These are phyloP conservation scores for Heliconius hortense DNA, from an alignment of 2,888 invertebrate genomes.

Conservation along the genomic window DNA sequence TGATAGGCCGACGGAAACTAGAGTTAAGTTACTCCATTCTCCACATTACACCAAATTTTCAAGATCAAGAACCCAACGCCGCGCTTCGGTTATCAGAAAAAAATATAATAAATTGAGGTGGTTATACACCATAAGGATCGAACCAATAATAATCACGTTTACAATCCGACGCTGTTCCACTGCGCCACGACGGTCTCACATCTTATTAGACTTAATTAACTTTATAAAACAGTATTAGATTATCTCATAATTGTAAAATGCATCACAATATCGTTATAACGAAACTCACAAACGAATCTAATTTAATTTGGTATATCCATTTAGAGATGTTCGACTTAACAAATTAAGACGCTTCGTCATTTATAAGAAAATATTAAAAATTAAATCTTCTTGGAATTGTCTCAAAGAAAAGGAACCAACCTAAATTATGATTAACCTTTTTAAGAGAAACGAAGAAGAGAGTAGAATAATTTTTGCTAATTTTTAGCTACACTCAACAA, in stretches of 20 bases:
- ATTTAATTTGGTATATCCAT: constrained; percentile 18
- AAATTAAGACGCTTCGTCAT: constrained; percentile 23
- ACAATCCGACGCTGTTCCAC: neutral
- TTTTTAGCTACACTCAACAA: neutral
- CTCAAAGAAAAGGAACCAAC: constrained; percentile 11
- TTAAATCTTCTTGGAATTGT: constrained; percentile 2
- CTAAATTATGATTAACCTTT: constrained; percentile 16
- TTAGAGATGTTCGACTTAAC: constrained; percentile 22
- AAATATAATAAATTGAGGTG: neutral
- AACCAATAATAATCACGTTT: neutral
- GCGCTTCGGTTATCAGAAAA: neutral
- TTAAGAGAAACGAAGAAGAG: neutral
- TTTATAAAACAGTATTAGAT: too few relatives aligned
- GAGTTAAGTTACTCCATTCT: neutral
- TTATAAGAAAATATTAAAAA: constrained; percentile 30
- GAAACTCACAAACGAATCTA: constrained; percentile 26
- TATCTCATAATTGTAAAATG: neutral
- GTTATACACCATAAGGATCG: neutral
- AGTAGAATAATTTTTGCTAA: neutral
- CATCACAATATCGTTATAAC: neutral
- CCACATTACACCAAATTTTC: too few relatives aligned
- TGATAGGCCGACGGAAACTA: neutral
- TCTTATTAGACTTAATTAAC: too few relatives aligned
- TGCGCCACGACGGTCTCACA: neutral
- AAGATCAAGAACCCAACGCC: too few relatives aligned